A percentile compares a stretch with the other conserved stretches of the same genome.
Evolutionary conservation across 2,113 vertebrate genomes (phyloP).

Genomic region (Lathamus discolor): DNA sequence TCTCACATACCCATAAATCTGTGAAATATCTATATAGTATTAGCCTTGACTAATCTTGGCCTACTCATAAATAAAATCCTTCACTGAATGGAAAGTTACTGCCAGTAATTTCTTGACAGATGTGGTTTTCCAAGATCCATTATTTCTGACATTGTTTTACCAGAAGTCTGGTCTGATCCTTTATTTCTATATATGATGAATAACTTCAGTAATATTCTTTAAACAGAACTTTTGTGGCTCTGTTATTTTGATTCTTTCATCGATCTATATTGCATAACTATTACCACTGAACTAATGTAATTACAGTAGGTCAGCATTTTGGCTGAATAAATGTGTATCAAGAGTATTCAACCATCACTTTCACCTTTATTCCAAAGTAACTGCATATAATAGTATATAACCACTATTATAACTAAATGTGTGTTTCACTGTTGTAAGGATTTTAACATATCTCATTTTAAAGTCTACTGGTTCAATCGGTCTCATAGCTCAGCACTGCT

Average conservation of each 20-base stretch:
- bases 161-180: background rate
- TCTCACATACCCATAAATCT: background rate
- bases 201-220: background rate
- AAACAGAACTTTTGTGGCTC: background rate
- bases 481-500: background rate
- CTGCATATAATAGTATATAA: background rate
- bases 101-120: background rate
- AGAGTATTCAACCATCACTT: background rate
- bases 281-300: background rate
- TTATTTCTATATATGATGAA: background rate
- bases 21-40: background rate
- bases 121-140: background rate
- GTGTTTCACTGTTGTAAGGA: background rate
- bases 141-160: background rate
- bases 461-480: background rate
- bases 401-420: background rate
- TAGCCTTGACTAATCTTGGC: background rate
- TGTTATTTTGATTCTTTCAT: background rate
- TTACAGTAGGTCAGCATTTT: background rate
- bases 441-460: background rate
- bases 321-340: background rate
- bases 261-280: background rate
- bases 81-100: background rate
- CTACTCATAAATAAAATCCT: background rate
- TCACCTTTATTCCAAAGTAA: background rate